phyloP scores from a whole-genome alignment of 2,888 invertebrate species.

The Drosophila borborema region DNA sequence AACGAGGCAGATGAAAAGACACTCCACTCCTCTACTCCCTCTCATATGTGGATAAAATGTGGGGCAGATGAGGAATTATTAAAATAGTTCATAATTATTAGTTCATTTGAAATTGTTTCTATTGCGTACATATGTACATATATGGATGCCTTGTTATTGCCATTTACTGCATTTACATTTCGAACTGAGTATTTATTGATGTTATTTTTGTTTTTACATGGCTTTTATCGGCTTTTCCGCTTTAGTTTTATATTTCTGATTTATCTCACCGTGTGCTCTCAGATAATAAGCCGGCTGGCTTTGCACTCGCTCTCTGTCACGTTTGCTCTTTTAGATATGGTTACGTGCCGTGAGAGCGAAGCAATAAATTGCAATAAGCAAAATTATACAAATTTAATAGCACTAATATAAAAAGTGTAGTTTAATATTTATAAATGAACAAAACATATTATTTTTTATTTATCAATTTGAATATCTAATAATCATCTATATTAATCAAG shows the following conservation, averaged over 20 bases:
- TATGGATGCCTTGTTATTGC: conserved; percentile 35
- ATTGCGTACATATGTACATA: conserved; percentile 24
- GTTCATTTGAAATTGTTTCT: conserved; percentile 48
- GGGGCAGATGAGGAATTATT: conserved; percentile 19
- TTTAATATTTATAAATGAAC: too few species aligned
- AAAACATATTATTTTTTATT: too few species aligned
- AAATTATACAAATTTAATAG: background rate
- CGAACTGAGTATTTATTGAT: conserved; percentile 43
- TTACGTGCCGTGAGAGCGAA: conserved; percentile 37
- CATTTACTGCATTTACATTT: conserved; percentile 48
- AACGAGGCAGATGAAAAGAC: conserved; percentile 2
- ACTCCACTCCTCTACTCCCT: conserved; percentile 8
- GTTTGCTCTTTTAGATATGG: conserved; percentile 37
- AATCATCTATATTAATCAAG: background rate
- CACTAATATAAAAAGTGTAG: background rate
- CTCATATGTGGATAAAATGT: conserved; percentile 14
- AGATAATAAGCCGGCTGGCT: conserved; percentile 58
- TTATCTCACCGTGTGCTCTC: conserved; percentile 41
- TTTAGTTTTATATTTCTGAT: conserved; percentile 45
- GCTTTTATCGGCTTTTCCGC: conserved; percentile 64
- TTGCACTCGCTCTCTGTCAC: conserved; percentile 21
- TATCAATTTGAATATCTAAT: too few species aligned
- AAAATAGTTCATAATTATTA: conserved; percentile 10
- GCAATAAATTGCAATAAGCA: background rate
- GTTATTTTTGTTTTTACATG: conserved; percentile 74